Percentiles rank a stretch among this genome's conserved stretches.
Conservation (phyloP, 1,140 invertebrate genomes). For the Halictus rubicundus region DNA sequence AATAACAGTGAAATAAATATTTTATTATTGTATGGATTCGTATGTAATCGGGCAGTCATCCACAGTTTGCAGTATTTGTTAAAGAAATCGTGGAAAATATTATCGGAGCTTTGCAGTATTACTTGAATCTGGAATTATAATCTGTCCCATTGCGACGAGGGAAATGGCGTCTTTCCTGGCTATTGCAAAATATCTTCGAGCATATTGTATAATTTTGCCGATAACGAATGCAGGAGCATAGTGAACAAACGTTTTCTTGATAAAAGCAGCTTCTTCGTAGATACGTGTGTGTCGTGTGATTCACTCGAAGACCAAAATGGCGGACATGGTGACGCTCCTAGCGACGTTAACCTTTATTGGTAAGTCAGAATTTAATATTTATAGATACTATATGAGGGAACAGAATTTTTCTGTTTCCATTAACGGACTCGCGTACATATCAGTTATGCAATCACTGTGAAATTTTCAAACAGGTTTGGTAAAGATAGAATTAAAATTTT, state of each 20-base stretch:
- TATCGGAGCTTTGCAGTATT: too few relatives aligned
- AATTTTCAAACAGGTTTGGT: not conserved
- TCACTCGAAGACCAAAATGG: not conserved
- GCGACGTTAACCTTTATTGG: not conserved
- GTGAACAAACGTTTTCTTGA: not conserved
- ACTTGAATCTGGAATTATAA: too few relatives aligned
- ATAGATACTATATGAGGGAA: not conserved
- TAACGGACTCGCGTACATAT: not conserved
- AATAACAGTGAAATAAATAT: too few relatives aligned
- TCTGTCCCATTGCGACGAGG: not conserved
- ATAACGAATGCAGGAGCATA: not conserved
- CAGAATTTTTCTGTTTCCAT: not conserved
- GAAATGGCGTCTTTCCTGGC: not conserved
- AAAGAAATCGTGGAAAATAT: too few relatives aligned
- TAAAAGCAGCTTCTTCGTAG: not conserved
- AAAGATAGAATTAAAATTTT: too few relatives aligned
- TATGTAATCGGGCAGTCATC: too few relatives aligned
- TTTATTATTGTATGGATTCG: too few relatives aligned
- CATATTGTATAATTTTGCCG: not conserved
- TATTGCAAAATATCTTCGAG: not conserved
- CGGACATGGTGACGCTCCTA: not conserved
- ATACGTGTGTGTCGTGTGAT: not conserved
- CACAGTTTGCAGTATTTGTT: too few relatives aligned
- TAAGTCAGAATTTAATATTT: slow-evolving; percentile 1
- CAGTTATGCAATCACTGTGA: not conserved